These are phyloP conservation scores for Asobara japonica DNA, from an alignment of 1,140 invertebrate species.

Conservation along the genomic window DNA sequence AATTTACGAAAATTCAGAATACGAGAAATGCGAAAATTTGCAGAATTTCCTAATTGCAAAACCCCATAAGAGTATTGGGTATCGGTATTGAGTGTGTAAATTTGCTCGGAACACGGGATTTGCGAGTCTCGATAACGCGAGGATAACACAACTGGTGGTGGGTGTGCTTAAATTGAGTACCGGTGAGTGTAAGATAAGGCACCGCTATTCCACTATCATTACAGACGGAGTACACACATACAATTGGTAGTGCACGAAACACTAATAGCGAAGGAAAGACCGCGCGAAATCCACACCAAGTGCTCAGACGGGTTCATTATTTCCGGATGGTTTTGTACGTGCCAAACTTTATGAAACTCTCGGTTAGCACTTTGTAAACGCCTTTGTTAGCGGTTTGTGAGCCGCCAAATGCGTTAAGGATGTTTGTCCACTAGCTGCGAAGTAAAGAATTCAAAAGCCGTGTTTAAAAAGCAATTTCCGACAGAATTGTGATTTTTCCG, in stretches of 20 bases:
- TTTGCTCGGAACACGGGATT: background rate
- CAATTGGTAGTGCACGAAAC: background rate
- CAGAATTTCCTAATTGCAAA: too few species aligned
- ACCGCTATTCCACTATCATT: background rate
- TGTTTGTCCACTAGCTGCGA: too few species aligned
- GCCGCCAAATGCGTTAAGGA: background rate
- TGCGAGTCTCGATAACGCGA: background rate
- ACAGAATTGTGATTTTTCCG: too few species aligned
- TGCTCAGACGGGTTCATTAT: slow-evolving; percentile 50
- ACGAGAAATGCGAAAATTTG: too few species aligned
- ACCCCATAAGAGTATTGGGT: too few species aligned
- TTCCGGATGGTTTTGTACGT: slow-evolving; percentile 40
- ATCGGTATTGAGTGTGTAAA: background rate
- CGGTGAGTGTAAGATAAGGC: slow-evolving; percentile 1
- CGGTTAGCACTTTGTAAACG: slow-evolving; percentile 18
- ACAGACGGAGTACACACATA: background rate
- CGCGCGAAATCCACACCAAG: slow-evolving; percentile 31
- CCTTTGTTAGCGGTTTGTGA: background rate
- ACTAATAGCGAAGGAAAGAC: background rate
- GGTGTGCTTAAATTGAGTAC: background rate
- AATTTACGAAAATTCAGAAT: too few species aligned
- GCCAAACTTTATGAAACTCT: slow-evolving; percentile 39
- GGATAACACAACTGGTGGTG: background rate
- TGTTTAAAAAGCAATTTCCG: too few species aligned
- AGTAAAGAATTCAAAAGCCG: too few species aligned